A percentile compares a stretch with the other conserved stretches of the same genome.
Conservation (phyloP, 2,113 vertebrate species). For the Oncorhynchus tshawytscha region DNA sequence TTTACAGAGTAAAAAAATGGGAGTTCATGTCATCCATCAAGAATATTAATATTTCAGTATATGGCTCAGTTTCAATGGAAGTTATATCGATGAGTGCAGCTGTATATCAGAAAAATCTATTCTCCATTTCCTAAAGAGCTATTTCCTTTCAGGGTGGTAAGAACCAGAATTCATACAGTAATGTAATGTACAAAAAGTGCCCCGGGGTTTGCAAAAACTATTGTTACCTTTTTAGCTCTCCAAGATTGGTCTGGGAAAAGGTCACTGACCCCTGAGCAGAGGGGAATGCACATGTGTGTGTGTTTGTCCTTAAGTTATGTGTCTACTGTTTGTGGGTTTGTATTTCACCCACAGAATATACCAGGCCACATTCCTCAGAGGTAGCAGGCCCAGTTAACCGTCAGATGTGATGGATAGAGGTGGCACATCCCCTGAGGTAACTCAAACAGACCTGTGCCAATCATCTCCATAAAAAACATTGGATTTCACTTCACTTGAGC, state of each 20-base stretch:
- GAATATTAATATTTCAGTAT: conserved; percentile 1
- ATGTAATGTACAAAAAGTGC: conserved; percentile 21
- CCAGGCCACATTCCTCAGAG: not conserved
- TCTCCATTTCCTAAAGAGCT: conserved; percentile 29
- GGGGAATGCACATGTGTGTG: not conserved
- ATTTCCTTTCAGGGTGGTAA: conserved; percentile 3
- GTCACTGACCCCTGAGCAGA: conserved; percentile 34
- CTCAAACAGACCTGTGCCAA: not conserved
- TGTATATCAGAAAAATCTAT: conserved; percentile 23
- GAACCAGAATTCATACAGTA: conserved; percentile 5
- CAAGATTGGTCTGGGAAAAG: conserved; percentile 39
- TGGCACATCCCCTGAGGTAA: not conserved
- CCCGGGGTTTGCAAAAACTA: conserved; percentile 22
- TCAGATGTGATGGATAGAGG: not conserved
- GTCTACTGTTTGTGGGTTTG: not conserved
- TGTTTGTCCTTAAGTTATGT: not conserved
- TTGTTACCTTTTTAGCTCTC: conserved; percentile 21
- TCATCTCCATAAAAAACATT: not conserved
- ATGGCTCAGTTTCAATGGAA: too few species aligned
- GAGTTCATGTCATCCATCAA: conserved; percentile 1
- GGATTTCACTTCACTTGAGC: not conserved
- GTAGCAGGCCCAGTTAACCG: not conserved
- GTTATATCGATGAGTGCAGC: too few species aligned
- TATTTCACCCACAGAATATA: not conserved
- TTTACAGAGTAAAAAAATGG: not conserved